phyloP scores from a whole-genome alignment of 2,797 vertebrate genomes.

The Cyclopterus lumpus region DNA sequence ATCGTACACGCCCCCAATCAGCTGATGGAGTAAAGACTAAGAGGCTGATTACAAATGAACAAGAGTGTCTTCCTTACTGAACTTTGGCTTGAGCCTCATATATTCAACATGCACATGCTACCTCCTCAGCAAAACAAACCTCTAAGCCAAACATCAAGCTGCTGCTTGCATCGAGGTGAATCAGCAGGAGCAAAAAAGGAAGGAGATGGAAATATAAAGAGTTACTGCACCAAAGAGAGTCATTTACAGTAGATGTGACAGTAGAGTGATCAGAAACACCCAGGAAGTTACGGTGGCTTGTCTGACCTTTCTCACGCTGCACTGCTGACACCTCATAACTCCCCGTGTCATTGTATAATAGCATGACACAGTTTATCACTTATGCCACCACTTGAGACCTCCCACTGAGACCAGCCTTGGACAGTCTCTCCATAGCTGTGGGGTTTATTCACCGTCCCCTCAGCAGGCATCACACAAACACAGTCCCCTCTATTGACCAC shows the following conservation, averaged over 20 bases:
- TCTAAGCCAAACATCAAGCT: not conserved
- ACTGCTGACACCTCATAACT: slow-evolving; percentile 30
- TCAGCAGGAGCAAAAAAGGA: not conserved
- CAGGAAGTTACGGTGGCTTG: not conserved
- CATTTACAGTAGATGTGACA: not conserved
- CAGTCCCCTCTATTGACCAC: slow-evolving; percentile 23
- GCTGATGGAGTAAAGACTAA: too few species aligned
- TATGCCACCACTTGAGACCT: slow-evolving; percentile 26
- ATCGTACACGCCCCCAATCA: too few species aligned
- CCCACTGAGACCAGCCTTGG: slow-evolving; percentile 19
- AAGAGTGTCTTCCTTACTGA: too few species aligned
- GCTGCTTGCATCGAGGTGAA: not conserved
- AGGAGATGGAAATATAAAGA: not conserved
- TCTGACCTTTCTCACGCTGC: slow-evolving; percentile 50
- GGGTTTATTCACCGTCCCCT: slow-evolving; percentile 53
- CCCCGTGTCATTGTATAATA: slow-evolving; percentile 41
- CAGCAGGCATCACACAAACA: slow-evolving; percentile 18
- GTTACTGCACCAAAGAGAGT: not conserved
- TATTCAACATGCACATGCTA: not conserved
- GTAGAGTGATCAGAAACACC: not conserved
- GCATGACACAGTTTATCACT: slow-evolving; percentile 56
- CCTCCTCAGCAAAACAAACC: too few species aligned
- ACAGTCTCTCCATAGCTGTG: slow-evolving; percentile 6
- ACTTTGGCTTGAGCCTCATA: too few species aligned
- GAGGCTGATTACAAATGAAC: too few species aligned